A percentile compares a stretch with the other conserved stretches of the same genome.
phyloP scores from a whole-genome alignment of 2,113 vertebrate genomes.

The Neotoma lepida region DNA sequence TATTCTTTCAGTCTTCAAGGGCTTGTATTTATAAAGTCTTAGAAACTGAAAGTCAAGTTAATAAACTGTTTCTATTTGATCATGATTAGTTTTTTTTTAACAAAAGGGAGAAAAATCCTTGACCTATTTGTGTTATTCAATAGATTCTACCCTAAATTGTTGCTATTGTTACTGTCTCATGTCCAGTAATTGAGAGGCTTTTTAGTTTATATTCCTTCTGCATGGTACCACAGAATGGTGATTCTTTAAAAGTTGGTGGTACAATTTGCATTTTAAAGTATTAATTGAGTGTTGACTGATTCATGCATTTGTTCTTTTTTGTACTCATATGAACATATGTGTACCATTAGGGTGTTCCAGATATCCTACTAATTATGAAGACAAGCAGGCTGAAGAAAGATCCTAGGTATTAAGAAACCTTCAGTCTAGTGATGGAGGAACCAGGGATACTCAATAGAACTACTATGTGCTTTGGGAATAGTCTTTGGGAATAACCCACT shows the following conservation, averaged over 20 bases:
- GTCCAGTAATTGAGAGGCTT: background rate
- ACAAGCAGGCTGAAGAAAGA: background rate
- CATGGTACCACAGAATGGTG: background rate
- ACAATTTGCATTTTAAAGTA: background rate
- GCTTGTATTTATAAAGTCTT: background rate
- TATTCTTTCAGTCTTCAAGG: background rate
- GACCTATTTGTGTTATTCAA: background rate
- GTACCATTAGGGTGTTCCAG: background rate
- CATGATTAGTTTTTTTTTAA: background rate
- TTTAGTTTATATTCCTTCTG: background rate
- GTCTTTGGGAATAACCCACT: background rate
- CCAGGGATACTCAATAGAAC: background rate
- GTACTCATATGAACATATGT: background rate
- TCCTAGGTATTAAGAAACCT: background rate
- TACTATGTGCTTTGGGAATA: background rate
- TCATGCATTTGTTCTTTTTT: background rate
- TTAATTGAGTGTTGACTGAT: background rate
- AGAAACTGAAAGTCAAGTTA: background rate
- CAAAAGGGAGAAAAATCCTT: background rate
- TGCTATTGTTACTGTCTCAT: background rate
- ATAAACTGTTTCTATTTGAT: background rate
- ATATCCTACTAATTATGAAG: background rate
- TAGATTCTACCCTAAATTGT: background rate
- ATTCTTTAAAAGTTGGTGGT: background rate
- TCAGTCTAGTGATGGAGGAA: background rate